Percentiles rank a stretch among this genome's conserved stretches.
Conservation (phyloP, 2,888 invertebrate genomes). For the Smittia aterrima region DNA sequence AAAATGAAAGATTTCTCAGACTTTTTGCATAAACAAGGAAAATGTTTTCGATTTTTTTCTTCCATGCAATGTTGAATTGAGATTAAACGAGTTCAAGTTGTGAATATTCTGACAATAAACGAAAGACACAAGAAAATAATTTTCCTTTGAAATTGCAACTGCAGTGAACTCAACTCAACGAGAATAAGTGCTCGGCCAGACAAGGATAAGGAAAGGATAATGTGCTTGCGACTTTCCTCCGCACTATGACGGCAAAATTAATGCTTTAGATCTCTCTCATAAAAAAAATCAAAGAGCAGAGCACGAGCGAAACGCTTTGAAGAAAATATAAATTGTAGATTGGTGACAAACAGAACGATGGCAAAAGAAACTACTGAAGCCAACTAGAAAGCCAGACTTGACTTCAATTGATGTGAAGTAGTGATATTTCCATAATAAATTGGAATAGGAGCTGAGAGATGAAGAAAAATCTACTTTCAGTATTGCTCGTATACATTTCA, state of each 20-base stretch:
- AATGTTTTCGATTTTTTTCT: not conserved
- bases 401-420: constrained; percentile 32
- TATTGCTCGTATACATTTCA: constrained; percentile 30
- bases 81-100: not conserved
- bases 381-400: constrained; percentile 7
- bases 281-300: not conserved
- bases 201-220: not conserved
- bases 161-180: not conserved
- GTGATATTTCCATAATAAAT: constrained; percentile 39
- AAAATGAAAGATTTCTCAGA: constrained; percentile 28
- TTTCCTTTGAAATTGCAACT: too few relatives aligned
- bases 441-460: constrained; percentile 8
- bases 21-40: constrained; percentile 21
- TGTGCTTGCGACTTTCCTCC: not conserved
- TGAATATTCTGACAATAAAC: not conserved
- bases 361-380: not conserved
- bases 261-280: constrained; percentile 18
- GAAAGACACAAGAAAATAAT: not conserved
- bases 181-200: not conserved
- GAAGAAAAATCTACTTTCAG: constrained; percentile 1
- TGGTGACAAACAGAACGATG: constrained; percentile 28
- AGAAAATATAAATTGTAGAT: not conserved
- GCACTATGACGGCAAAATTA: not conserved
- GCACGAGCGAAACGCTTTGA: not conserved
- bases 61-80: not conserved